phyloP scores from a whole-genome alignment of 2,797 vertebrate species.

The Forpus xanthops region DNA sequence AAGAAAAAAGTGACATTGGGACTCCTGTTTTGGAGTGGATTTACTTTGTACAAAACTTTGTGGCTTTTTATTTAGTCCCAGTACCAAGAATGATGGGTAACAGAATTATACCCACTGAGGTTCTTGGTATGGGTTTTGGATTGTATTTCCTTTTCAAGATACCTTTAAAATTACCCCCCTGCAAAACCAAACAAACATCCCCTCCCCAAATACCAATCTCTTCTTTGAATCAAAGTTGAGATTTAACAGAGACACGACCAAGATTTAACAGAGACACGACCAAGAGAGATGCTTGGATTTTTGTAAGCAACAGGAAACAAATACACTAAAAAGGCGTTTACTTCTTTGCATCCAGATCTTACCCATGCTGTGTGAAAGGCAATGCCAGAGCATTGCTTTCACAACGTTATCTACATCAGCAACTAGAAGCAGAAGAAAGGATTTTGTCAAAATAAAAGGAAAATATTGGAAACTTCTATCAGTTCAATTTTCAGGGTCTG shows the following conservation, averaged over 20 bases:
- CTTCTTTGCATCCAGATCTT: constrained; percentile 18
- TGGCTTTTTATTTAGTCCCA: neutral
- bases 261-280: neutral
- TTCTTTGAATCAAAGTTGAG: neutral
- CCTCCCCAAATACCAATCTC: neutral
- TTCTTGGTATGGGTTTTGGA: neutral
- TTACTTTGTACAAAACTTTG: neutral
- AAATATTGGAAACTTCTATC: constrained; percentile 23
- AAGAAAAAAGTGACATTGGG: neutral
- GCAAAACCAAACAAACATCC: neutral
- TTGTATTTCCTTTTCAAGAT: neutral
- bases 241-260: neutral
- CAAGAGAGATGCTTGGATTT: neutral
- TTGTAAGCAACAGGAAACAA: neutral
- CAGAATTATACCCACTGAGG: neutral
- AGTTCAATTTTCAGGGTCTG: constrained; percentile 51
- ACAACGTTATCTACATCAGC: neutral
- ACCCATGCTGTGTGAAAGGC: neutral
- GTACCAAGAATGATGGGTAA: rapidly evolving
- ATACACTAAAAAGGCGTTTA: neutral
- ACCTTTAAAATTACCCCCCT: neutral
- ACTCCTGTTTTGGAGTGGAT: neutral
- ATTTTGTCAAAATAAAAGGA: constrained; percentile 37
- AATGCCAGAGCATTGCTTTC: neutral
- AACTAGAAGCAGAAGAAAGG: constrained; percentile 19